Conservation (phyloP, 2,797 vertebrate genomes). For the Toxotes lorentzi region DNA sequence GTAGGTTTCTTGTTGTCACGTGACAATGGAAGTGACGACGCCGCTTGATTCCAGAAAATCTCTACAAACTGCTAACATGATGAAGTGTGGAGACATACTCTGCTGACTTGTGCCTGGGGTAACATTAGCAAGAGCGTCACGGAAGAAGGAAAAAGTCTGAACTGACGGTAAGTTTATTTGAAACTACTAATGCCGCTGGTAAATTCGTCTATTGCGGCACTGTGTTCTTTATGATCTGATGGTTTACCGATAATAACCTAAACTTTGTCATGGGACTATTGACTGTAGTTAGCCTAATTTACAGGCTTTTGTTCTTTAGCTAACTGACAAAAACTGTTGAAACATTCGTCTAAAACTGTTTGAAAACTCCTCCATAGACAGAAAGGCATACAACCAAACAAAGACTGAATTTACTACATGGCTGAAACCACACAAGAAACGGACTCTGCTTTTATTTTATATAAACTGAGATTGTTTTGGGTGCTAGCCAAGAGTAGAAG, state of each 20-base stretch:
- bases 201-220: too few species aligned
- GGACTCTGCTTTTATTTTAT: too few species aligned
- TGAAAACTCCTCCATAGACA: too few species aligned
- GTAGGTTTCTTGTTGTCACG: conserved; percentile 52
- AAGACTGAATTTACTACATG: too few species aligned
- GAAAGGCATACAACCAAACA: too few species aligned
- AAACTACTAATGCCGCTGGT: neutral
- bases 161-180: conserved; percentile 34
- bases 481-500: too few species aligned
- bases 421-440: too few species aligned
- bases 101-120: neutral
- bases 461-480: too few species aligned
- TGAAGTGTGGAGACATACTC: conserved; percentile 6
- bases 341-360: neutral
- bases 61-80: conserved; percentile 12
- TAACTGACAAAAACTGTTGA: neutral
- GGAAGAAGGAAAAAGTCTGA: neutral
- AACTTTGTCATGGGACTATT: neutral
- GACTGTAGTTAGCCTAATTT: neutral
- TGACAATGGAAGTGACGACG: neutral
- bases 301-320: neutral
- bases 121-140: neutral
- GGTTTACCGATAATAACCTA: too few species aligned
- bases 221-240: too few species aligned
- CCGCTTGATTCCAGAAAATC: neutral